Conservation (phyloP, 2,113 vertebrate species). For the Narcine bancroftii region DNA sequence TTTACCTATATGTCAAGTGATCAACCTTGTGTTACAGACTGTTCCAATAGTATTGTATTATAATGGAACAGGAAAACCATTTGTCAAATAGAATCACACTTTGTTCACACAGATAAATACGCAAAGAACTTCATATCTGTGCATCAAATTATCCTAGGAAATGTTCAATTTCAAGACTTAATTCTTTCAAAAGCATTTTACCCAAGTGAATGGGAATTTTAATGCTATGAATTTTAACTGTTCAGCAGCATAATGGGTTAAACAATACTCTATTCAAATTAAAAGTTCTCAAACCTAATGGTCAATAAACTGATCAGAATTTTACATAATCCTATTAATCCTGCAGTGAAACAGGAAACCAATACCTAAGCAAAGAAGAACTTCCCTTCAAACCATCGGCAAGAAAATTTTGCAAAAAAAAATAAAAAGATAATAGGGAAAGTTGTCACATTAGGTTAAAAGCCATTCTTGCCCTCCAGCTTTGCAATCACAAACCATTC, state of each 20-base stretch:
- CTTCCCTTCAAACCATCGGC: not conserved
- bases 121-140: too few relatives aligned
- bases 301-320: not conserved
- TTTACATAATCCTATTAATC: not conserved
- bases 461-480: not conserved
- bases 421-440: not conserved
- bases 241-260: not conserved
- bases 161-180: not conserved
- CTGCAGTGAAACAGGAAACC: too few relatives aligned
- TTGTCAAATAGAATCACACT: too few relatives aligned
- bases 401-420: not conserved
- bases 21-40: too few relatives aligned
- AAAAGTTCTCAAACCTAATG: not conserved
- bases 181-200: not conserved
- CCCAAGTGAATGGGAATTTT: not conserved
- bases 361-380: not conserved
- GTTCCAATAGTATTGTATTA: too few relatives aligned
- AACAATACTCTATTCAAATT: not conserved
- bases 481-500: not conserved
- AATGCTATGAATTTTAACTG: not conserved
- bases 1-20: too few relatives aligned
- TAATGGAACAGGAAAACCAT: too few relatives aligned
- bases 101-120: too few relatives aligned
- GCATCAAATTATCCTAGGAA: not conserved
- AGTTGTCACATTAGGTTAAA: not conserved